These are phyloP conservation scores for Malurus splendens DNA, from an alignment of 2,797 vertebrate genomes.

Conservation along the genomic window DNA sequence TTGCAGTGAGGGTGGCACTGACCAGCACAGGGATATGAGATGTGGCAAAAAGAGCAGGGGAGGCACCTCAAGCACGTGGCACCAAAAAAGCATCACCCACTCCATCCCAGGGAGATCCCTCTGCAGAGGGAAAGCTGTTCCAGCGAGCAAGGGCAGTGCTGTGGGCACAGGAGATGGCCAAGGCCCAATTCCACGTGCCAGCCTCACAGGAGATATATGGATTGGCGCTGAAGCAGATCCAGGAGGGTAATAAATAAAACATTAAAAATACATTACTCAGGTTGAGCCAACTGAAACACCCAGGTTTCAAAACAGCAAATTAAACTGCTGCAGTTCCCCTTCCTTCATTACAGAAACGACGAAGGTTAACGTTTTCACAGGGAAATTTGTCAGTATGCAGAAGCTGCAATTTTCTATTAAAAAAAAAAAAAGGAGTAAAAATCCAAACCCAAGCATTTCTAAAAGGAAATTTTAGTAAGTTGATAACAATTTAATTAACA, in stretches of 20 bases:
- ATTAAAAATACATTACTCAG: neutral
- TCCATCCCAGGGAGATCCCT: neutral
- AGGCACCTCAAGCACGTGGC: neutral
- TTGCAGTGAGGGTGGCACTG: neutral
- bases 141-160: neutral
- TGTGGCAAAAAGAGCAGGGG: neutral
- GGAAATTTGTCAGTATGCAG: neutral
- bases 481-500: neutral
- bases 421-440: neutral
- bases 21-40: neutral
- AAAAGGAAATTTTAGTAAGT: neutral
- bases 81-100: neutral
- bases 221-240: neutral
- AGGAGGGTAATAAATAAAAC: slow-evolving; percentile 9
- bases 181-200: neutral
- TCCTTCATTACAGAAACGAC: neutral
- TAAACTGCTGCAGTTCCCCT: neutral
- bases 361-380: neutral
- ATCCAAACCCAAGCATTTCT: neutral
- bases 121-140: neutral
- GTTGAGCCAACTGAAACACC: neutral
- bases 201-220: neutral
- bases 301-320: neutral
- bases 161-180: neutral
- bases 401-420: neutral